These are phyloP conservation scores for Platichthys flesus DNA, from an alignment of 2,113 vertebrate genomes.

Conservation along the genomic window DNA sequence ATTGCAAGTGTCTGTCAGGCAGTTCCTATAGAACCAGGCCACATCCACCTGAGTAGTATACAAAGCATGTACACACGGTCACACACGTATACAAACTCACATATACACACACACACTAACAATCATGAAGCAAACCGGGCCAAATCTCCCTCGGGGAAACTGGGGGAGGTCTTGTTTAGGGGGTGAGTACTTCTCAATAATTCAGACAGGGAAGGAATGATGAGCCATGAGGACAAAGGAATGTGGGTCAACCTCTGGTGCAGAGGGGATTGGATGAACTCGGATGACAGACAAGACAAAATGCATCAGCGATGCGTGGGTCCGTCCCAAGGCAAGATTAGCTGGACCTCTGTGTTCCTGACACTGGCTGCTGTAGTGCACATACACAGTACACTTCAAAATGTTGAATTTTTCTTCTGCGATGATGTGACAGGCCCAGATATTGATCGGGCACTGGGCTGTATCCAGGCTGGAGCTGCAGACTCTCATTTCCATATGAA, in stretches of 20 bases:
- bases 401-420: neutral
- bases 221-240: conserved; percentile 51
- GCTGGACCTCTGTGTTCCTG: conserved; percentile 6
- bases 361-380: neutral
- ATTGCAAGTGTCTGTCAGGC: conserved; percentile 96
- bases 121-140: conserved; percentile 25
- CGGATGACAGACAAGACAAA: conserved; percentile 49
- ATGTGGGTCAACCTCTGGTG: conserved; percentile 68
- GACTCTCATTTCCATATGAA: conserved; percentile 5
- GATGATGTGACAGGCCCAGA: neutral
- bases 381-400: neutral
- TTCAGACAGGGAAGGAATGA: conserved; percentile 63
- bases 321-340: conserved; percentile 30
- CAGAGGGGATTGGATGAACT: conserved; percentile 57
- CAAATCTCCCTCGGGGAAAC: conserved; percentile 52
- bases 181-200: conserved; percentile 72
- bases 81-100: conserved; percentile 30
- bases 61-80: conserved; percentile 10
- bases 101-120: neutral
- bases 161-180: conserved; percentile 55
- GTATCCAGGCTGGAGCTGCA: conserved; percentile 11
- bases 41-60: conserved; percentile 89
- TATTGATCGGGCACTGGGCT: neutral
- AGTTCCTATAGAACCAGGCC: conserved; percentile 97
- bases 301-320: conserved; percentile 34